A percentile compares a stretch with the other conserved stretches of the same genome.
Conservation (phyloP, 2,888 invertebrate genomes). For the Empis livida region DNA sequence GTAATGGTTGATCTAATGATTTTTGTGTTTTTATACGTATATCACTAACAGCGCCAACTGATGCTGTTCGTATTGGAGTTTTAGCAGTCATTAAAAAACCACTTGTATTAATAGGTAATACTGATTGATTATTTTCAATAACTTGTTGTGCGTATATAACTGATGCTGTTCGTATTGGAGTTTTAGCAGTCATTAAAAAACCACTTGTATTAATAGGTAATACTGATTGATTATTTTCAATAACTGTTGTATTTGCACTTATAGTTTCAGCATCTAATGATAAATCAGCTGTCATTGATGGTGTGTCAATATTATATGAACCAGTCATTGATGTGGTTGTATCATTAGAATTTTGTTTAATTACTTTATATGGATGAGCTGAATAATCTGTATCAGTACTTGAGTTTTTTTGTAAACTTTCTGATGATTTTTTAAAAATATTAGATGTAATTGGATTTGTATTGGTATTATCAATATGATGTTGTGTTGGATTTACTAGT, state of each 20-base stretch:
- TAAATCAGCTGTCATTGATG: conserved; percentile 31
- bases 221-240: conserved; percentile 14
- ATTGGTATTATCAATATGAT: conserved; percentile 11
- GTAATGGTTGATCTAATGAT: conserved; percentile 20
- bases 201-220: conserved; percentile 1
- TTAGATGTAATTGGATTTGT: conserved; percentile 14
- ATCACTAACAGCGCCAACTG: conserved; percentile 25
- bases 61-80: conserved; percentile 28
- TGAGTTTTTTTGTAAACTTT: conserved; percentile 35
- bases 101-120: background rate
- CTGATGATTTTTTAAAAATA: conserved; percentile 33
- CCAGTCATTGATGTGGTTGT: conserved; percentile 36
- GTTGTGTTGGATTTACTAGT: conserved; percentile 29
- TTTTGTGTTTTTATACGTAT: conserved; percentile 17
- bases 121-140: conserved; percentile 12
- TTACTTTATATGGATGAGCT: conserved; percentile 34
- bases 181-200: conserved; percentile 19
- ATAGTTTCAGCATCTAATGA: conserved; percentile 31
- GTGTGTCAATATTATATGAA: conserved; percentile 35
- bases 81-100: conserved; percentile 18
- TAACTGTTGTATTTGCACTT: conserved; percentile 16
- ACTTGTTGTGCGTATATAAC: too few relatives aligned
- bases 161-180: conserved; percentile 28
- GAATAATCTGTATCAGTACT: conserved; percentile 37
- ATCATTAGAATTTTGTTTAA: conserved; percentile 37